These are phyloP conservation scores for Triplophysa tibetana DNA, from an alignment of 2,113 vertebrate species.

Conservation along the genomic window DNA sequence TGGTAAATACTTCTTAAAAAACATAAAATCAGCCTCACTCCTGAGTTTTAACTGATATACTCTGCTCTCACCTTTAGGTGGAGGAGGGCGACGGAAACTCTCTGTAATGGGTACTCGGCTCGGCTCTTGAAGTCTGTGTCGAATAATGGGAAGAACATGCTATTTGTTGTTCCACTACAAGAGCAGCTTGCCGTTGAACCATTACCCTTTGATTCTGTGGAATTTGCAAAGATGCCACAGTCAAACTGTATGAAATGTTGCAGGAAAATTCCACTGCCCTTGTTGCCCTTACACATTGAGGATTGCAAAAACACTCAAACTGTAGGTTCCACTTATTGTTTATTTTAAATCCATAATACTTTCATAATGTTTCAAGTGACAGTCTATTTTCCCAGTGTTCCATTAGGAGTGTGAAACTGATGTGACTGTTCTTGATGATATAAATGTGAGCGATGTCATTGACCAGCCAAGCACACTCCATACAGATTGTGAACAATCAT, in stretches of 20 bases:
- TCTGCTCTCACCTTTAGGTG: not conserved
- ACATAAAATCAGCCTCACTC: not conserved
- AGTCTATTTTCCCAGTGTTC: not conserved
- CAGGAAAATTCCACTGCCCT: slow-evolving; percentile 6
- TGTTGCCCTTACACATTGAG: slow-evolving; percentile 18
- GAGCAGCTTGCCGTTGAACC: slow-evolving; percentile 15
- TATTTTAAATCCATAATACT: not conserved
- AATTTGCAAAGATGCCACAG: slow-evolving; percentile 18
- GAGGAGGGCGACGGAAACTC: not conserved
- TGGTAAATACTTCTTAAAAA: no score
- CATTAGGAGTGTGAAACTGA: not conserved
- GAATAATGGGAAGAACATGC: no score
- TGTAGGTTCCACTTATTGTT: slow-evolving; percentile 5
- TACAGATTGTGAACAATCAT: not conserved
- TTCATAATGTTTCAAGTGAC: not conserved
- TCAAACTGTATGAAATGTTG: slow-evolving; percentile 26
- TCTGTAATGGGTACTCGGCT: not conserved
- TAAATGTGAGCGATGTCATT: not conserved
- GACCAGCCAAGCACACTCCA: not conserved
- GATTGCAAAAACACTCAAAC: not conserved
- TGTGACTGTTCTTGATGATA: not conserved
- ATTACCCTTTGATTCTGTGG: slow-evolving; percentile 2
- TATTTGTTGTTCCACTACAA: slow-evolving; percentile 8
- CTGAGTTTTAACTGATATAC: not conserved
- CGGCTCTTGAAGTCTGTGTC: not conserved